These are phyloP conservation scores for Microtus ochrogaster DNA, from an alignment of 2,113 vertebrate genomes.

Conservation along the genomic window DNA sequence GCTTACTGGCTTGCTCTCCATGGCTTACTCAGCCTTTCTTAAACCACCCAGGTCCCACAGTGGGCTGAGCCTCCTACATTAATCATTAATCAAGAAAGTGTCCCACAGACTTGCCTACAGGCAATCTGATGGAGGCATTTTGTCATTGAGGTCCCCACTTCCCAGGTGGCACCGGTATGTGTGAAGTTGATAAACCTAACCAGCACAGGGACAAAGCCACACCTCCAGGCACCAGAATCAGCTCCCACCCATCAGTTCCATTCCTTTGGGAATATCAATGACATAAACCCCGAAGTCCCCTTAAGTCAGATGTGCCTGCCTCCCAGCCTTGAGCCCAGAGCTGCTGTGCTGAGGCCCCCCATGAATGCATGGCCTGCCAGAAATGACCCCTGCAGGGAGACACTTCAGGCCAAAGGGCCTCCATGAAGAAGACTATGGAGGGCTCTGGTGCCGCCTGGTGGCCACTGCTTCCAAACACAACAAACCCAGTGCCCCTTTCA, in stretches of 20 bases:
- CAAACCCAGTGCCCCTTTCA: not conserved
- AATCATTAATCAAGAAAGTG: not conserved
- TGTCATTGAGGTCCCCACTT: not conserved
- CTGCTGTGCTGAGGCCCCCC: not conserved
- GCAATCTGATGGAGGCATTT: not conserved
- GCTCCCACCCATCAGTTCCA: not conserved
- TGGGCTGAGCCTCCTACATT: not conserved
- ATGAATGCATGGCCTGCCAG: not conserved
- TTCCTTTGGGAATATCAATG: not conserved
- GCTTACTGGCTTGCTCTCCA: not conserved
- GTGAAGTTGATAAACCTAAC: not conserved
- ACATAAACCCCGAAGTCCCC: not conserved
- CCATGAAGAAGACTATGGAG: not conserved
- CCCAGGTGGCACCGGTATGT: not conserved
- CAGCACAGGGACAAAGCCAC: not conserved
- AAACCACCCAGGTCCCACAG: not conserved
- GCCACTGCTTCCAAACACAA: not conserved
- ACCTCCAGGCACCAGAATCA: not conserved
- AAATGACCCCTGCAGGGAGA: not conserved
- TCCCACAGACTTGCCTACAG: not conserved
- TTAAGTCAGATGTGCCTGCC: not conserved
- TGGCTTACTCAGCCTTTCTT: not conserved
- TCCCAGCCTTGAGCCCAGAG: not conserved
- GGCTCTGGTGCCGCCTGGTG: slow-evolving; percentile 67
- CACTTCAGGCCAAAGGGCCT: not conserved